These are phyloP conservation scores for Cephus spinipes DNA, from an alignment of 2,888 invertebrate genomes.

Conservation along the genomic window DNA sequence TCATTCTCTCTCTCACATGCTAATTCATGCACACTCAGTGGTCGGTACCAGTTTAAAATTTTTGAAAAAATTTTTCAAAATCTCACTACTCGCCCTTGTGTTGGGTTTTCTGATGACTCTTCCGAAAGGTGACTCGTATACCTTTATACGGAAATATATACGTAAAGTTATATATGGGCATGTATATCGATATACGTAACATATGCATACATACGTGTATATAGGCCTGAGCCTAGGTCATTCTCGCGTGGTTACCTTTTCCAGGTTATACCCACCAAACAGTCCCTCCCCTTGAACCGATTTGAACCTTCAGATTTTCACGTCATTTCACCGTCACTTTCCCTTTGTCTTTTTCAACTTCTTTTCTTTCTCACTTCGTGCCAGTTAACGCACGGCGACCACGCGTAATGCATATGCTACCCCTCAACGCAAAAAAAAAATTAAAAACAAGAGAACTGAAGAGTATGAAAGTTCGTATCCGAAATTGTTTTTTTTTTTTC, in stretches of 20 bases:
- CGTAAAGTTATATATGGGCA: background rate
- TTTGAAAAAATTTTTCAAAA: background rate
- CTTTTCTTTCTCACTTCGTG: background rate
- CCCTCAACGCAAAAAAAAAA: background rate
- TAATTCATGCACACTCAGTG: background rate
- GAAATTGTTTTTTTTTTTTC: background rate
- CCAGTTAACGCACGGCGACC: background rate
- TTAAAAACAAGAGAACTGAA: background rate
- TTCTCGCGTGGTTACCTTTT: background rate
- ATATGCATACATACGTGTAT: background rate
- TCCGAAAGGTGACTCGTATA: no score
- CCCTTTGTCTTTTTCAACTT: background rate
- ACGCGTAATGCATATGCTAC: background rate
- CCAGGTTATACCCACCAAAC: background rate
- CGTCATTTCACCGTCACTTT: background rate
- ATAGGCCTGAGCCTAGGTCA: background rate
- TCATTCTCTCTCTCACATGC: background rate
- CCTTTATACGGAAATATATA: no score
- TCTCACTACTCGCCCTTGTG: background rate
- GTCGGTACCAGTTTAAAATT: background rate
- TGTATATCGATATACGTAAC: background rate
- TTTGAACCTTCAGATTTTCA: background rate
- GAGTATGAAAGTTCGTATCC: background rate
- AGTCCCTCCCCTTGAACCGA: background rate
- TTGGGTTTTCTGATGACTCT: no score